phyloP scores from a whole-genome alignment of 2,888 invertebrate genomes.

The Ischnura elegans region DNA sequence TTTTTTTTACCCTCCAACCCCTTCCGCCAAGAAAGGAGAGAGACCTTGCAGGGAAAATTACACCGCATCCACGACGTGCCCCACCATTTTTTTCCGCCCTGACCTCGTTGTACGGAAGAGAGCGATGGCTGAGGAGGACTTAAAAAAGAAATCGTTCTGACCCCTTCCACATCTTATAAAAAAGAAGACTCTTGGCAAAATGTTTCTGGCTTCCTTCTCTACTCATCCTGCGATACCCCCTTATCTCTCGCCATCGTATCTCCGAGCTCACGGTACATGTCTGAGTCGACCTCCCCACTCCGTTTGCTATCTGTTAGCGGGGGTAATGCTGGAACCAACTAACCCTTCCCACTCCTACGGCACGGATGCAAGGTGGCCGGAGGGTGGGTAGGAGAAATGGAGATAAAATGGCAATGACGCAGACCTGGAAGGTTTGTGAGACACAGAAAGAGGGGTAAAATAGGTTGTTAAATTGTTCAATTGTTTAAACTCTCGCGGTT shows the following conservation, averaged over 20 bases:
- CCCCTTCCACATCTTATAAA: neutral
- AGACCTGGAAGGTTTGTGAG: too few species aligned
- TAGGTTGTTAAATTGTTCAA: too few species aligned
- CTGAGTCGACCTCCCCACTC: neutral
- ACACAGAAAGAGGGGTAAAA: too few species aligned
- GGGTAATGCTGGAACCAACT: neutral
- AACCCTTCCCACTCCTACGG: neutral
- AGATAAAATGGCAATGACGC: too few species aligned
- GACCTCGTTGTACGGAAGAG: conserved; percentile 41
- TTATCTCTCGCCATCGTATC: neutral
- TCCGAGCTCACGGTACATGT: neutral
- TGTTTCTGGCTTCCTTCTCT: conserved; percentile 3
- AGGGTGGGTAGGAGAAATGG: too few species aligned
- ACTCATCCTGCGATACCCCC: neutral
- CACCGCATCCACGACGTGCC: neutral
- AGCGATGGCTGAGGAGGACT: neutral
- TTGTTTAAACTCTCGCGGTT: too few species aligned
- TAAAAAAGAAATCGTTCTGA: neutral
- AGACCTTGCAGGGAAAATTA: neutral
- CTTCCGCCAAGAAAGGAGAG: too few species aligned
- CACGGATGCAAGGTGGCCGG: too few species aligned
- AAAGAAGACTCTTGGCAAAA: neutral
- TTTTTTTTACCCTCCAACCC: too few species aligned
- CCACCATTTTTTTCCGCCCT: neutral
- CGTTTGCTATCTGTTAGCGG: neutral